Evolutionary conservation across 2,797 vertebrate genomes (phyloP), one percentile per base, ranked within the genome.

Genomic region (Ficedula albicollis): DNA sequence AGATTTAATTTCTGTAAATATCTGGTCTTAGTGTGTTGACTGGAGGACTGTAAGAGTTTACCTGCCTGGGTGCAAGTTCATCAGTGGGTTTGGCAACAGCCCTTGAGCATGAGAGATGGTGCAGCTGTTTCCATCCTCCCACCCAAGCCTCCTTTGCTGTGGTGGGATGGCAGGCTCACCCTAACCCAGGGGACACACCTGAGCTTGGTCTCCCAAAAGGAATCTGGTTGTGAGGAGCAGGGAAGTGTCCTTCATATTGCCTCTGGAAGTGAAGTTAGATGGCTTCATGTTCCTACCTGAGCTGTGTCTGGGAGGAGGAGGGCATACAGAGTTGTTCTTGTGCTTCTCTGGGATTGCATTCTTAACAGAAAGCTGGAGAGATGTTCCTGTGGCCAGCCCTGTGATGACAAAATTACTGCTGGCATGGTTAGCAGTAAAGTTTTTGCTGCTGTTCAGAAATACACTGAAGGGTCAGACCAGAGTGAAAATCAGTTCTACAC

Each of bases 371-470:
- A 76, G 30, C 12, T 63, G 43, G 9, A 19, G 15, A 7, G 30
- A n/a, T 84, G 18, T 58, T 87, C 60, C 64, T 39, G 29, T 64
- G 79, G 44, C 29, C 54, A 75, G 48, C 51, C 77, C 76, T 52
- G 77, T 86, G 78, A 84, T 80, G 80, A 76, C 75, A 90, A 84
- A 93, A 90, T 94, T 93, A 75, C 85, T 91, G 87, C 84, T 89
- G 32, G 90, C 74, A 9, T 89, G 89, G 90, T 93, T 84, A 93
- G 82, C 63, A 54, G 38, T 34, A 46, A 79, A 76, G 63, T 63
- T 86, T 92, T 91, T 95, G 69, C 64, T 97, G 91, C 81, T 89
- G 9, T 41, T 95, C 75, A 85, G 44, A 89, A 92, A 89, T 72
- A 59, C 36, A 26, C 54, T 52, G 67, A 79, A 66, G 66, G 46